Evolutionary conservation across 2,888 invertebrate species (phyloP), one percentile per base, ranked within the genome.

Genomic region (Drosophila rellima): DNA sequence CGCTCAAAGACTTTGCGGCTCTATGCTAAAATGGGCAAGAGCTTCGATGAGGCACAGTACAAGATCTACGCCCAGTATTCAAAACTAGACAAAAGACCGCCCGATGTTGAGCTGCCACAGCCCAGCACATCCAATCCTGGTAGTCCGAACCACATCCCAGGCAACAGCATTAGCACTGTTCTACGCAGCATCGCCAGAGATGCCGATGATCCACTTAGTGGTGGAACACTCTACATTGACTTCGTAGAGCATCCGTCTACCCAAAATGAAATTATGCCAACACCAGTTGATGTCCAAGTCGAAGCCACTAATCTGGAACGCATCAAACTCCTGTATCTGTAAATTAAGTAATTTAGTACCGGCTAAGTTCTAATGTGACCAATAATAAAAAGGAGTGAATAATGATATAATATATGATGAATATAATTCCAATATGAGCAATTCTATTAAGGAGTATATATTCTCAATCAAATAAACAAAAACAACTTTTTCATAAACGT

Each of bases 171-270:
- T n/a, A 37, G 47, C 1, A 47, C n/a, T 10, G 71, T 42, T 2
- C 8, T 80, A 4, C 51, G 85, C 15, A 48, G 48, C 47, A 79
- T 82, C 48, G 77, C 42, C 13, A 68, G 40, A 31, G 35, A 54
- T 33, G 18, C 1, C 1, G 66, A 79, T 11, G 85, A 80, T 69
- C 76, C 76, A 0, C 8, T 80, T 1, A 79, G 56, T 55, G 82
- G 78, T 6, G 66, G 45, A 5, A 83, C 78, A 3, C 13, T 81
- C 8, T 54, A 68, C 1, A 42, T 83, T 10, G 29, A 51, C 6
- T 72, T 26, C 0, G 47, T 47, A 3, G 37, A 52, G 3, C 20
- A 23, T 5, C 20, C 56, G 1, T 15, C 15, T 11, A 0, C 8
- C 10, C 57, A n/a, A 5, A 47, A 6, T 3, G 29, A 33, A 17